Evolutionary conservation across 2,888 invertebrate species (phyloP), one percentile per base, ranked within the genome.

Genomic region (Mechanitis messenoides): DNA sequence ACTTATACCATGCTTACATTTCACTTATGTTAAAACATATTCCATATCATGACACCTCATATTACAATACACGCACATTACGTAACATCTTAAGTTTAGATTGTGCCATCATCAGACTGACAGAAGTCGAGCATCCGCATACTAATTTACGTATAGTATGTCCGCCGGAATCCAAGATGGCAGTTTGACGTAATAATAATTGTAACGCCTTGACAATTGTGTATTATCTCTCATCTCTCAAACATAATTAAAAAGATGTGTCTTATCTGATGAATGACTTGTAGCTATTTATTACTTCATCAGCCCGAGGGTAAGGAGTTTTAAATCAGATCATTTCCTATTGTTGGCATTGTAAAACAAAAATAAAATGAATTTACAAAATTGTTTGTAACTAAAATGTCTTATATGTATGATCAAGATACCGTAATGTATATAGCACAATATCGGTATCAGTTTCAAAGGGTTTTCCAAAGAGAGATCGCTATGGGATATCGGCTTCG

Each of bases 401-500:
- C 11, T 42, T 42, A 9, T 42, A 3, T 9, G 3, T 9, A 9
- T 3, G 11, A 7, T 9, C 11, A 7, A 9, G 0, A 9, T 9
- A 42, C 7, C 42, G 11, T 9, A 42, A 3, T 11, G 9, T 11
- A 53, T 54, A 42, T n/a, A 50, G 54, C 46, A 60, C 59, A 46
- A 45, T 47, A 31, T 31, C 42, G 58, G 53, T 67, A 67, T 64
- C 60, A 54, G 64, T 61, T 67, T 60, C 58, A 65, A 67, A 64
- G 68, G 65, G 61, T 62, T 45, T 63, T 62, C 55, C 61, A 67
- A 67, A 69, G 69, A 67, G 70, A 71, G 68, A 71, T 68, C 68
- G 67, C 56, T 42, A 63, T 68, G 68, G 69, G 66, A 68, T 65
- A 71, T 71, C 69, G 70, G 66, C 65, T 66, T 53, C 69, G 67